Evolutionary conservation across 2,797 vertebrate genomes (phyloP), one percentile per base, ranked within the genome.

Genomic region (Menidia menidia): DNA sequence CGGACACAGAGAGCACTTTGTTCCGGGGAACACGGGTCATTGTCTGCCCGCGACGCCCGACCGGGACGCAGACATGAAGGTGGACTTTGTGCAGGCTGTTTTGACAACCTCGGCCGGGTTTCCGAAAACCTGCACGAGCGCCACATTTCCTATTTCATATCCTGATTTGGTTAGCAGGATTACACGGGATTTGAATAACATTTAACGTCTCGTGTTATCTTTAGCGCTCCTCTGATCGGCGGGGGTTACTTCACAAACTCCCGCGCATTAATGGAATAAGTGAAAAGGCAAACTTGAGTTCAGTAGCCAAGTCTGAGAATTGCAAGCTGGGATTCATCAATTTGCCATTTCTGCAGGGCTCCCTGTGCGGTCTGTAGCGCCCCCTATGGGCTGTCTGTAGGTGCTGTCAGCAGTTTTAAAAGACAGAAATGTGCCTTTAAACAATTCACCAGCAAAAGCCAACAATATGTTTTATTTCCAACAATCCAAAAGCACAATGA

Each of bases 1-100:
- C 67, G 58, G 78, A 83, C 86, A 94, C 92, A 95, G 92, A 93
- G 89, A 71, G 63, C 72, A 92, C 93, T 91, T 90, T 94, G 92
- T 94, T 75, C 75, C 68, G 60, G 73, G 75, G 59, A 90, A 92
- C 90, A 91, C 91, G 62, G 87, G 84, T 80, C 87, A 92, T 91
- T 93, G 92, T 94, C 89, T 63, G 83, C 74, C 74, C 11, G 67
- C 56, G 86, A 83, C 83, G 80, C 84, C 84, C 60, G 77, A 80
- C 65, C 81, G 81, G 52, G 68, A 63, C 82, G 88, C 73, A 71
- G 83, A 75, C 87, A 68, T 89, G 84, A 90, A 89, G 88, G 77
- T 80, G 73, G 81, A 82, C 89, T 90, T 79, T 87, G 92, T 88
- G 77, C 68, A 25, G 58, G 25, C 35, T 93, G 91, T 94, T 94